These are phyloP conservation scores for Enteromius trimaculatus DNA, from an alignment of 2,797 vertebrate species.

Conservation along the genomic window DNA sequence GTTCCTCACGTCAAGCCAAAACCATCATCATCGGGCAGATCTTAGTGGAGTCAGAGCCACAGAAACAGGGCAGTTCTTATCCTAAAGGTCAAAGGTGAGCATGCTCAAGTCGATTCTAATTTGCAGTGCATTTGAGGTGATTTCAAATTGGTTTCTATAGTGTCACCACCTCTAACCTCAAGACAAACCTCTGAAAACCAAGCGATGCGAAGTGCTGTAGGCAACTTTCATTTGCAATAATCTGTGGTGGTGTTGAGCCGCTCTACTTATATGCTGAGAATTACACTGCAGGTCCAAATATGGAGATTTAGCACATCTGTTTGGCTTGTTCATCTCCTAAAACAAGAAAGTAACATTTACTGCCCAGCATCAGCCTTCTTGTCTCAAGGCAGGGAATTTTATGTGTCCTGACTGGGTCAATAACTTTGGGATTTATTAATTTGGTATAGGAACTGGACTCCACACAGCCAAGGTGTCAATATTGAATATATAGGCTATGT, in stretches of 20 bases:
- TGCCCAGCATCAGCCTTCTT: slow-evolving; percentile 40
- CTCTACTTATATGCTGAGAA: slow-evolving; percentile 35
- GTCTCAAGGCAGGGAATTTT: slow-evolving; percentile 26
- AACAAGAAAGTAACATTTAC: slow-evolving; percentile 31
- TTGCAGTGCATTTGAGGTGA: slow-evolving; percentile 30
- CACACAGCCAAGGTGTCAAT: slow-evolving; percentile 15
- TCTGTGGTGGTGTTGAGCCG: slow-evolving; percentile 35
- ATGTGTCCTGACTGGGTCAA: slow-evolving; percentile 30
- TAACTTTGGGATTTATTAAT: slow-evolving; percentile 43
- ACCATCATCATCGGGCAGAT: slow-evolving; percentile 38
- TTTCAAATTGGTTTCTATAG: slow-evolving; percentile 39
- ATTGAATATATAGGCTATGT: background rate
- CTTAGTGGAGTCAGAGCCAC: slow-evolving; percentile 18
- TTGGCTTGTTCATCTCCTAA: slow-evolving; percentile 29
- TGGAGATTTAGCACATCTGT: slow-evolving; percentile 42
- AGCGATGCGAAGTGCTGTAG: slow-evolving; percentile 15
- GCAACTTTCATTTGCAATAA: slow-evolving; percentile 36
- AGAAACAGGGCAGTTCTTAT: slow-evolving; percentile 30
- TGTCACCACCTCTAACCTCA: slow-evolving; percentile 33
- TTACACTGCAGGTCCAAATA: slow-evolving; percentile 43
- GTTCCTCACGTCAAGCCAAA: slow-evolving; percentile 40
- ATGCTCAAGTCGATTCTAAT: slow-evolving; percentile 47
- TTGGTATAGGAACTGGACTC: slow-evolving; percentile 3
- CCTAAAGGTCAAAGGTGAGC: slow-evolving; percentile 30
- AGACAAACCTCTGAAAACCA: slow-evolving; percentile 33